phyloP scores from a whole-genome alignment of 2,113 vertebrate genomes.

The Microtus oregoni region DNA sequence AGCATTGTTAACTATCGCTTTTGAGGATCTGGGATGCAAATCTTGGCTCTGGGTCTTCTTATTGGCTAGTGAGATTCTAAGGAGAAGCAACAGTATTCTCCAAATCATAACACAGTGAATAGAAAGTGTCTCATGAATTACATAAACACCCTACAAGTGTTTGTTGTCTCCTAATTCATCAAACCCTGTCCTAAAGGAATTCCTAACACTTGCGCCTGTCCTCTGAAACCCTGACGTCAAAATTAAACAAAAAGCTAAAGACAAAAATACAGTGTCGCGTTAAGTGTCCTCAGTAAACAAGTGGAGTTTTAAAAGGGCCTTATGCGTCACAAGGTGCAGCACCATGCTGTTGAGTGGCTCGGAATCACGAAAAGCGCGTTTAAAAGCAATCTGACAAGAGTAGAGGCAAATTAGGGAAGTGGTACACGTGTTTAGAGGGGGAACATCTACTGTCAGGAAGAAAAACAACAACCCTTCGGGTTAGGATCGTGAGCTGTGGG shows the following conservation, averaged over 20 bases:
- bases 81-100: not conserved
- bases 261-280: not conserved
- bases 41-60: not conserved
- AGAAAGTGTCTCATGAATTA: not conserved
- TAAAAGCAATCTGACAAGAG: not conserved
- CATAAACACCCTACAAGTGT: not conserved
- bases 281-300: not conserved
- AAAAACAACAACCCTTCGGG: not conserved
- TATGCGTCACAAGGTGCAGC: not conserved
- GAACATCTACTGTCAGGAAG: not conserved
- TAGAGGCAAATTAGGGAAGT: not conserved
- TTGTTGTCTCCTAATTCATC: not conserved
- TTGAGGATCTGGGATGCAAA: not conserved
- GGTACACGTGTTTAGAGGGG: not conserved
- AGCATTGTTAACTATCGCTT: not conserved
- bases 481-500: not conserved
- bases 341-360: not conserved
- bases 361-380: constrained; percentile 12
- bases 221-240: not conserved
- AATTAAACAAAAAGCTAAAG: not conserved
- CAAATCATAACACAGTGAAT: not conserved
- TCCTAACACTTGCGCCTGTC: not conserved
- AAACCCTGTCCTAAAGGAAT: not conserved
- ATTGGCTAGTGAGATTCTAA: not conserved
- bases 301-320: not conserved